Evolutionary conservation across 2,113 vertebrate species (phyloP), one percentile per base, ranked within the genome.

Genomic region (Rhinoptilus africanus): DNA sequence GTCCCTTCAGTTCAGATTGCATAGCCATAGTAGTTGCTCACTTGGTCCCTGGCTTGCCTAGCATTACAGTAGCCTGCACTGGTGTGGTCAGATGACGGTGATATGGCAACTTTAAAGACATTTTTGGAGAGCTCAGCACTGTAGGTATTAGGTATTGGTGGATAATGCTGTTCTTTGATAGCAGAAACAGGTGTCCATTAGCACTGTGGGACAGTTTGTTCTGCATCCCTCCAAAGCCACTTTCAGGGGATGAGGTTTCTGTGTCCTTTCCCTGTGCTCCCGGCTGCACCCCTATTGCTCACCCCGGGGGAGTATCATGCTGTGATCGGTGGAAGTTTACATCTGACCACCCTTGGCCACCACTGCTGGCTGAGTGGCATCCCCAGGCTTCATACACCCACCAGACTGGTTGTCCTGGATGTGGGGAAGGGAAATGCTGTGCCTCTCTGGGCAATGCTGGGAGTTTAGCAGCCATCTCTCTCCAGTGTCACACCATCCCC

Each of bases 101-200:
- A 35, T 12, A 7, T 18, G n/a, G 32, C 35, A 50, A 41, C n/a
- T 77, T 63, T 35, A 35, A 26, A 56, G 20, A 16, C 0, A 0
- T 63, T 77, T 54, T 73, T 77, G 64, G 51, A 72, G 81, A 81
- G 22, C 34, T 72, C 63, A 51, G 64, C 12, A 15, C 37, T 28
- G 32, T 59, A 37, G 27, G 12, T 16, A 22, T 43, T 59, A 21
- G 48, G 4, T 73, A 37, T n/a, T 41, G 41, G 26, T 74, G n/a
- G 48, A 14, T 12, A 68, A 68, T 39, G 26, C 50, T 14, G 2
- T 12, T 57, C 59, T 82, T 64, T 37, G 16, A 53, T 6, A 56
- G 67, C 35, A 84, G 47, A 51, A 57, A 37, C 12, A 66, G 34
- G 20, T 30, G 16, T 20, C 26, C 10, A 1, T 84, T 71, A 56